Percentiles rank a stretch among this genome's conserved stretches.
phyloP scores from a whole-genome alignment of 35 echinoderm and acorn worm species.

The Amphiura filiformis region DNA sequence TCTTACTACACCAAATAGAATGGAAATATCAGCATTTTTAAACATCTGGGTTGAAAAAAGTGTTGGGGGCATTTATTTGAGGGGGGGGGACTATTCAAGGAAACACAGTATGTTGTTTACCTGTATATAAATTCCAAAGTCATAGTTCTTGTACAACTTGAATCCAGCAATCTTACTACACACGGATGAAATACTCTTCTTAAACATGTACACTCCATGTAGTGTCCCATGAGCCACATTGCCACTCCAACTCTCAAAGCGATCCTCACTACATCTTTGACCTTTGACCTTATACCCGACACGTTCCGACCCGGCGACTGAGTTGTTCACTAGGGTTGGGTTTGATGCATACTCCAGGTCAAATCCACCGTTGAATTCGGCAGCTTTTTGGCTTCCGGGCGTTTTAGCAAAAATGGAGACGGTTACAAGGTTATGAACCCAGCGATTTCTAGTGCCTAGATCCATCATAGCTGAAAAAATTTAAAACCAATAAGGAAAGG shows the following conservation, averaged over 20 bases:
- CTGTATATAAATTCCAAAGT: slow-evolving; percentile 43
- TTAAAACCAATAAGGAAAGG: too few species aligned
- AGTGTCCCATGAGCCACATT: slow-evolving; percentile 28
- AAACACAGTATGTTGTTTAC: too few species aligned
- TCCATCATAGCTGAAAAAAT: slow-evolving; percentile 26
- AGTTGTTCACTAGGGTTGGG: slow-evolving; percentile 17
- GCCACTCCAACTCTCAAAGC: background rate
- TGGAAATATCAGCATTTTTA: too few species aligned
- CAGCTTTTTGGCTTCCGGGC: slow-evolving; percentile 10
- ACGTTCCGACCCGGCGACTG: slow-evolving; percentile 36
- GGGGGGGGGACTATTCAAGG: too few species aligned
- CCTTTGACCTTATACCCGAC: slow-evolving; percentile 23
- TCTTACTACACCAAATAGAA: too few species aligned
- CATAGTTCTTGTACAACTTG: slow-evolving; percentile 22
- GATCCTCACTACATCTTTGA: background rate
- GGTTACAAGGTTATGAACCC: slow-evolving; percentile 13
- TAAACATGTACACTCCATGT: slow-evolving; percentile 21
- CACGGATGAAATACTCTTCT: background rate
- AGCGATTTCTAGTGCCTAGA: background rate
- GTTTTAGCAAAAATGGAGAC: background rate
- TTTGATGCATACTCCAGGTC: slow-evolving; percentile 4
- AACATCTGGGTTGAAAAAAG: too few species aligned
- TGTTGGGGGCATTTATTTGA: too few species aligned
- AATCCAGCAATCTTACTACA: slow-evolving; percentile 32
- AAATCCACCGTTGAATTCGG: slow-evolving; percentile 19